These are phyloP conservation scores for Drosophila leonis DNA, from an alignment of 2,888 invertebrate genomes.

Conservation along the genomic window DNA sequence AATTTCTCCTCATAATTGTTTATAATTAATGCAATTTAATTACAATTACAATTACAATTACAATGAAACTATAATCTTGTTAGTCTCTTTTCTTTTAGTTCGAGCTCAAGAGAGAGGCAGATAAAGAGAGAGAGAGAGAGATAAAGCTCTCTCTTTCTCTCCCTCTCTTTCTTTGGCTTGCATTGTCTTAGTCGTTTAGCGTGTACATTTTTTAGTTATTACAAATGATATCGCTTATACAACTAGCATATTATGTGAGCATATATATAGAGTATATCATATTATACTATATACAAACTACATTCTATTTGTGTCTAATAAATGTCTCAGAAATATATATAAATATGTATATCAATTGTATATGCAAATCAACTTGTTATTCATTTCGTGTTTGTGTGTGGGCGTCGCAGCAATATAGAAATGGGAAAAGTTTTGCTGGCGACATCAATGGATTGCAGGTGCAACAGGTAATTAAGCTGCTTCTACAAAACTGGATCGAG, in stretches of 20 bases:
- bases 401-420: constrained; percentile 4
- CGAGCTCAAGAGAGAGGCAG: constrained; percentile 2
- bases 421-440: constrained; percentile 34
- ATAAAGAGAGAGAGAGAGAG: not conserved
- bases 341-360: constrained; percentile 57
- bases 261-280: constrained; percentile 60
- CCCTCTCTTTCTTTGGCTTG: constrained; percentile 40
- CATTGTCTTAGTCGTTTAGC: constrained; percentile 80
- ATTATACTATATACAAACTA: constrained; percentile 60
- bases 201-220: constrained; percentile 79
- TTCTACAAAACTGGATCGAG: constrained; percentile 16
- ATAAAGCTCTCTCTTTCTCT: not conserved
- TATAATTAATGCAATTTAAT: constrained; percentile 47
- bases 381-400: constrained; percentile 33
- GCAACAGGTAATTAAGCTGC: constrained; percentile 22
- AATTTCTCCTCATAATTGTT: constrained; percentile 75
- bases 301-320: constrained; percentile 82
- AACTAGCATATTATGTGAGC: constrained; percentile 55
- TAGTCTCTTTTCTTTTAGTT: constrained; percentile 57
- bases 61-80: constrained; percentile 42
- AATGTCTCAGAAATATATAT: constrained; percentile 75
- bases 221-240: constrained; percentile 72
- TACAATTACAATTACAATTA: constrained; percentile 27
- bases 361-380: constrained; percentile 64
- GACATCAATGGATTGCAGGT: constrained; percentile 19